phyloP scores from a whole-genome alignment of 1,140 invertebrate genomes.

The Saccostrea cuccullata region DNA sequence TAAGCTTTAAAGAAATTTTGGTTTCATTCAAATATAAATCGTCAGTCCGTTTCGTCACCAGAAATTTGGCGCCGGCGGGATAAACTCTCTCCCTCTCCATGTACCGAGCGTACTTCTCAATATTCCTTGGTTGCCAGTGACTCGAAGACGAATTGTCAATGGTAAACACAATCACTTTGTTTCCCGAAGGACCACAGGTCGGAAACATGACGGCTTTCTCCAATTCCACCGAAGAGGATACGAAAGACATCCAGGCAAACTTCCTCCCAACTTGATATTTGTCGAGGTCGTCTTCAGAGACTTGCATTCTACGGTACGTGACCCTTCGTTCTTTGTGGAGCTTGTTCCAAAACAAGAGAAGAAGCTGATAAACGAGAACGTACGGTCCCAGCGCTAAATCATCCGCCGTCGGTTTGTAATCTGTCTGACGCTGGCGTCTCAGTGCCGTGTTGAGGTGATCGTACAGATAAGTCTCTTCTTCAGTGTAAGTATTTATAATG shows the following conservation, averaged over 20 bases:
- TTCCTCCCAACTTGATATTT: slow-evolving; percentile 43
- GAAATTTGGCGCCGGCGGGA: slow-evolving; percentile 53
- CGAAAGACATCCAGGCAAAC: slow-evolving; percentile 50
- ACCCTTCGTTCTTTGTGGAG: slow-evolving; percentile 1
- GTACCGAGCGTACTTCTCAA: slow-evolving; percentile 46
- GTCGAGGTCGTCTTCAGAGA: not conserved
- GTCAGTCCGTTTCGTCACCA: slow-evolving; percentile 2
- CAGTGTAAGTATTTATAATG: slow-evolving; percentile 43
- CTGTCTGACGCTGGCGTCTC: slow-evolving; percentile 36
- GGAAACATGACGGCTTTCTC: slow-evolving; percentile 47
- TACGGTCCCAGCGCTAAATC: slow-evolving; percentile 47
- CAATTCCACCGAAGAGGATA: slow-evolving; percentile 47
- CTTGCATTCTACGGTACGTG: slow-evolving; percentile 46
- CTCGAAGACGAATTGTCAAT: slow-evolving; percentile 41
- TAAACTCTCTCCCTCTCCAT: slow-evolving; percentile 56
- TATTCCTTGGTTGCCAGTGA: slow-evolving; percentile 47
- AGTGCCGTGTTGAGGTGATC: slow-evolving; percentile 45
- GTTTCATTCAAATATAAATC: not conserved
- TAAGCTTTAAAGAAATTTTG: not conserved
- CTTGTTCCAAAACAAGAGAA: slow-evolving; percentile 42
- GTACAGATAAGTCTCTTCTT: slow-evolving; percentile 42
- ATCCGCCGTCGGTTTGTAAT: slow-evolving; percentile 41
- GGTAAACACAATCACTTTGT: slow-evolving; percentile 28
- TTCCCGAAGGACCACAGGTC: slow-evolving; percentile 38
- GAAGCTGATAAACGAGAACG: slow-evolving; percentile 45